A percentile compares a stretch with the other conserved stretches of the same genome.
These are phyloP conservation scores for Dipodomys ordii DNA, from an alignment of 2,113 vertebrate species.

Conservation along the genomic window DNA sequence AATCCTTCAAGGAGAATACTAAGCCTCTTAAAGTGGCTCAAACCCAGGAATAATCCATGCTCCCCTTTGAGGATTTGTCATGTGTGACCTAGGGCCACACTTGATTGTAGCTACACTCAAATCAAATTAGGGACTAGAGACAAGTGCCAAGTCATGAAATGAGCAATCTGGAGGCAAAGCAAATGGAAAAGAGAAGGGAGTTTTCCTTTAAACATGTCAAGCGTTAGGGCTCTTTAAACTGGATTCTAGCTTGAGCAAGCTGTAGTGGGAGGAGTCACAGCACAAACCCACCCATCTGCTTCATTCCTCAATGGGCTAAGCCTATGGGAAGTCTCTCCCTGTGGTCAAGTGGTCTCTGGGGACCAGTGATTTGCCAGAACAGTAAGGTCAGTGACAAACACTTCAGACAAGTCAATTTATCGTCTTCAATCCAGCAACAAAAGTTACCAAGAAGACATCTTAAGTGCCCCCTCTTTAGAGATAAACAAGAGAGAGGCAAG, in stretches of 20 bases:
- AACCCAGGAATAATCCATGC: conserved; percentile 57
- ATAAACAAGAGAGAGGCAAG: conserved; percentile 47
- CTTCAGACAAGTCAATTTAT: conserved; percentile 61
- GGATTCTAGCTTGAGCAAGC: neutral
- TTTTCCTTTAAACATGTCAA: neutral
- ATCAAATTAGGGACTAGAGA: neutral
- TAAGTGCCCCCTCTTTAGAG: conserved; percentile 67
- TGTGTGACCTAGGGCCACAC: conserved; percentile 50
- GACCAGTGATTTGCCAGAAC: conserved; percentile 49
- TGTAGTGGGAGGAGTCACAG: too few relatives aligned
- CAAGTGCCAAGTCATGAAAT: conserved; percentile 8
- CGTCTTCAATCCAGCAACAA: conserved; percentile 42
- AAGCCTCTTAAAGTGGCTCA: conserved; percentile 73
- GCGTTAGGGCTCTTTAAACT: neutral
- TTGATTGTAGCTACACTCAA: conserved; percentile 36
- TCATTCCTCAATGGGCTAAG: neutral
- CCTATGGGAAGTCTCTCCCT: rapidly evolving
- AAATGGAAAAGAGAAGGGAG: neutral
- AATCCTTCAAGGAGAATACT: conserved; percentile 73
- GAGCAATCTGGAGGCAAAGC: neutral
- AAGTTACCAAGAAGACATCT: conserved; percentile 33
- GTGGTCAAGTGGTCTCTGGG: conserved; percentile 25
- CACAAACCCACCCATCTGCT: neutral
- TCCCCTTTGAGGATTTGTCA: conserved; percentile 45
- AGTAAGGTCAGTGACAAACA: conserved; percentile 54